Base-by-base conservation (phyloP, 2,888 invertebrate genomes). In the Marasmarcha lunaedactyla region DNA sequence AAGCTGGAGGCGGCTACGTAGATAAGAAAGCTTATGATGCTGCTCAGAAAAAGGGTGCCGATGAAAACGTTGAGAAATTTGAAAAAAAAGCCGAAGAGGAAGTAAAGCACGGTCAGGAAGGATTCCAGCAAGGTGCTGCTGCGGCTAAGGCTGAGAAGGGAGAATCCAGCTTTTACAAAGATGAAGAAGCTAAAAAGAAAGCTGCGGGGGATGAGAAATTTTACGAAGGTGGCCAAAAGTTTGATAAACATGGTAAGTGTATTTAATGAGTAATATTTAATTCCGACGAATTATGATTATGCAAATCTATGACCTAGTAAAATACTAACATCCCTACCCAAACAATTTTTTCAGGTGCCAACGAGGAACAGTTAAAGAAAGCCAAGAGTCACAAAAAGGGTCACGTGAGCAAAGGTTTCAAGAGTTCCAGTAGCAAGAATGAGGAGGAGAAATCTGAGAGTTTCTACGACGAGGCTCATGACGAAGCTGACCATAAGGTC, bases 371-470 rank as follows among this genome's bases (percentile, higher is more conserved):
- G 46, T 50, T 86, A 25, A 85, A 86, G 42, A 77, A 84, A 48
- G 85, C 85, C 2, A 83, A 84, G 39, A 86, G 86, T 35, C 88
- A 88, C 59, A 87, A 87, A 52, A 89, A 88, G 47, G 88, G 88
- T 1, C 88, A 88, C 55, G 83, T 85, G 10, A 86, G 87, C 59
- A 88, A 89, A 58, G 88, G 89, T n/a, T 89, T 86, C 63, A 88
- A 89, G 56, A 77, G 85, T 2, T 87, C 88, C 2, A 87, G 88
- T 56, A 88, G 88, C 55, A 88, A 89, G 52, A 88, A 89, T 51
- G 89, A 89, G 51, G 85, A 87, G 49, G 88, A 88, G 42, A 88
- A 88, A 57, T 84, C 87, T 4, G 88, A 88, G 56, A 87, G 84
- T 51, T 89, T 85, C 71, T 89, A 87, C 51, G 89, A 89, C 42